Percentiles rank a stretch among this genome's conserved stretches.
Evolutionary conservation across 1,140 invertebrate species (phyloP).

Genomic region (Amyelois transitella): DNA sequence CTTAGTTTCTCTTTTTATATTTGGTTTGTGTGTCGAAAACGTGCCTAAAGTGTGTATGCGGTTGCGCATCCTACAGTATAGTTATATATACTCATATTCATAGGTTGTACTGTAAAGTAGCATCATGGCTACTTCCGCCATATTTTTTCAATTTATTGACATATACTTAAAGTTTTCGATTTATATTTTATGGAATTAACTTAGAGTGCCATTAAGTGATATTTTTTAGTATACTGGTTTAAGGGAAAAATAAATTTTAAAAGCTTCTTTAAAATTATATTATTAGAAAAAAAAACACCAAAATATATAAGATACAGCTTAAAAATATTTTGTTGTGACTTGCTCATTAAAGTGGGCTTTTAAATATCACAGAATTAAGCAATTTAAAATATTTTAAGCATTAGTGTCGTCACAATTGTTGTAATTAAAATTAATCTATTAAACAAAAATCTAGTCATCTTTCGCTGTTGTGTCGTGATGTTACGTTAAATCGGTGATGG

Average conservation of each 20-base stretch:
- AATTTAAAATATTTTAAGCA: background rate
- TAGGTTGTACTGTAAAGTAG: background rate
- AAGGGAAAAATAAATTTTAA: too few species aligned
- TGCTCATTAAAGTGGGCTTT: background rate
- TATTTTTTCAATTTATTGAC: too few species aligned
- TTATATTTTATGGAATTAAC: background rate
- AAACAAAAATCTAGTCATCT: constrained; percentile 8
- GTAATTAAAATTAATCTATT: background rate
- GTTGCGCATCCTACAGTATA: background rate
- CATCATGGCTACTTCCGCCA: too few species aligned
- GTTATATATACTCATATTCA: background rate
- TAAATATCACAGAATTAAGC: background rate
- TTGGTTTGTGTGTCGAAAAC: background rate
- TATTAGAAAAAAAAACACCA: background rate
- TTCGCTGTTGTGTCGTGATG: constrained; percentile 9
- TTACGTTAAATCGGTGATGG: constrained; percentile 8
- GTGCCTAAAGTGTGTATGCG: background rate
- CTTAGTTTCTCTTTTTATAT: background rate
- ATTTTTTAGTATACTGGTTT: too few species aligned
- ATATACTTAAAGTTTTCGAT: too few species aligned
- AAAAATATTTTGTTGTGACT: background rate
- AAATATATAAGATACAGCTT: too few species aligned
- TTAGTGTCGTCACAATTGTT: background rate
- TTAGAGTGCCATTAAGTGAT: too few species aligned
- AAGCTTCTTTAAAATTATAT: too few species aligned